Evolutionary conservation across 2,888 invertebrate species (phyloP).

Genomic region (Oegoconia quadripuncta): DNA sequence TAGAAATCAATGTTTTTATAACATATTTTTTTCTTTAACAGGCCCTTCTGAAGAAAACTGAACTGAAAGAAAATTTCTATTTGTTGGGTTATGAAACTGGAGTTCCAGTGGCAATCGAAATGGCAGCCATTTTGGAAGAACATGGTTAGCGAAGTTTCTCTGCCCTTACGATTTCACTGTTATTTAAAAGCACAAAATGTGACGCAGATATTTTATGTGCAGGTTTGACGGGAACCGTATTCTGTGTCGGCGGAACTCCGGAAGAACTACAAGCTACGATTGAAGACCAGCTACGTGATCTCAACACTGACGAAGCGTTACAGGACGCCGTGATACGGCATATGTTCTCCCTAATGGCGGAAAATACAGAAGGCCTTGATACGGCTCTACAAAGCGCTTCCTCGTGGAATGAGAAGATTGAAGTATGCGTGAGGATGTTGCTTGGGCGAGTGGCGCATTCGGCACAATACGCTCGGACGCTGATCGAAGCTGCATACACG

Average conservation of each 20-base stretch:
- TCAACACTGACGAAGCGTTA: constrained; percentile 31
- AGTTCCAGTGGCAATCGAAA: constrained; percentile 40
- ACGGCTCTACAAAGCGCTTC: constrained; percentile 12
- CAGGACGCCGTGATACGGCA: constrained; percentile 42
- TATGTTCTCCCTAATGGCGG: constrained; percentile 41
- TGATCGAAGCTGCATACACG: constrained; percentile 37
- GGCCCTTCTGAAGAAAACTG: constrained; percentile 27
- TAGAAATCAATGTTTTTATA: neutral
- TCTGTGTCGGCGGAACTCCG: constrained; percentile 45
- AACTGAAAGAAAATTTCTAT: constrained; percentile 36
- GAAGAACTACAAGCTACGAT: constrained; percentile 33
- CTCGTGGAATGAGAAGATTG: constrained; percentile 33
- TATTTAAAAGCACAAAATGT: no score
- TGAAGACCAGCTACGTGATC: constrained; percentile 30
- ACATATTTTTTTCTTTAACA: constrained; percentile 2
- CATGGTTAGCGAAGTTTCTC: constrained; percentile 22
- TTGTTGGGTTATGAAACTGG: constrained; percentile 52
- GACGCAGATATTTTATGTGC: constrained; percentile 15
- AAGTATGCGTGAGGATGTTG: constrained; percentile 33
- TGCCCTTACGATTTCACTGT: no score
- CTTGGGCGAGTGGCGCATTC: constrained; percentile 43
- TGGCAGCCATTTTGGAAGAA: constrained; percentile 46
- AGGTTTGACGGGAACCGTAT: constrained; percentile 51
- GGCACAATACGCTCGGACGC: constrained; percentile 40
- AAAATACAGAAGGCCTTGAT: constrained; percentile 20